These are phyloP conservation scores for Eupsilia transversa DNA, from an alignment of 2,888 invertebrate species.

Conservation along the genomic window DNA sequence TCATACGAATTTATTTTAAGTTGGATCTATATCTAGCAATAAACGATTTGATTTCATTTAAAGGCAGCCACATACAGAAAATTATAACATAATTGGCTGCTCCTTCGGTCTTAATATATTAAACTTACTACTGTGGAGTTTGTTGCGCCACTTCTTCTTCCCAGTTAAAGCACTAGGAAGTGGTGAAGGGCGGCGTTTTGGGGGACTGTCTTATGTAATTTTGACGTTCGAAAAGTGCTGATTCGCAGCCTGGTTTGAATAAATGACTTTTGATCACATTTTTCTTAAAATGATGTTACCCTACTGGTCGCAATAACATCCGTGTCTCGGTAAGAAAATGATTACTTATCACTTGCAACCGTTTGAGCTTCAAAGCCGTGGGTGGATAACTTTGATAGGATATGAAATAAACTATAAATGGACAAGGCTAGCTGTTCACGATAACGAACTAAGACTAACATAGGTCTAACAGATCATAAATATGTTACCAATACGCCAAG, in stretches of 20 bases:
- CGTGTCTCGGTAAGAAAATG: background rate
- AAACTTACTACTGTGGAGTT: background rate
- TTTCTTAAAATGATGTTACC: background rate
- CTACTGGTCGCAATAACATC: background rate
- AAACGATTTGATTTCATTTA: background rate
- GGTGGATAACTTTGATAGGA: conserved; percentile 37
- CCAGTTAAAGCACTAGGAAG: too few relatives aligned
- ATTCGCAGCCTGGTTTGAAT: too few relatives aligned
- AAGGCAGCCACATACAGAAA: background rate
- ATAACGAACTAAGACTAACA: conserved; percentile 53
- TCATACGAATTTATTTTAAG: background rate
- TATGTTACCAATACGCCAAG: conserved; percentile 44
- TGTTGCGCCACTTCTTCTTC: too few relatives aligned
- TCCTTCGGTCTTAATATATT: background rate
- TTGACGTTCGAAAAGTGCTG: too few relatives aligned
- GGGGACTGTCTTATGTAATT: too few relatives aligned
- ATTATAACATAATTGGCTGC: background rate
- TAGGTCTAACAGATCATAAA: conserved; percentile 49
- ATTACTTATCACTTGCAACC: background rate
- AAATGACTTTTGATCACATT: background rate
- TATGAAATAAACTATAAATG: conserved; percentile 39
- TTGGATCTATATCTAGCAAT: background rate
- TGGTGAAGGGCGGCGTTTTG: too few relatives aligned
- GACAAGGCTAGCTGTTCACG: conserved; percentile 23
- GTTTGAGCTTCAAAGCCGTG: conserved; percentile 21